Evolutionary conservation across 2,797 vertebrate species (phyloP).

Genomic region (Falco berigora): DNA sequence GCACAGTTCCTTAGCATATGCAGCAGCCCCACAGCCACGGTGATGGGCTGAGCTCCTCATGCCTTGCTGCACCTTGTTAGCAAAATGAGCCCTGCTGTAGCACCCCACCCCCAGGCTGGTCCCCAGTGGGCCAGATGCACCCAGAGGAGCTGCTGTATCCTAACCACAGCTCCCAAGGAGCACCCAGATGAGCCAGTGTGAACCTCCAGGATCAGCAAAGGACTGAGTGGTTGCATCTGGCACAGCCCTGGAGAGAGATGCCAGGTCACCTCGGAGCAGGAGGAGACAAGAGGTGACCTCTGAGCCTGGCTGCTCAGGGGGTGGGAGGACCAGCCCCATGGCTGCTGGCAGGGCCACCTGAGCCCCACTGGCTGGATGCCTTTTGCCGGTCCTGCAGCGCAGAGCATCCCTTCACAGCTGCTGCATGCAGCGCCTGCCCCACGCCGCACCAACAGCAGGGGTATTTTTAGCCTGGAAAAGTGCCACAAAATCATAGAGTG

Average conservation of each 20-base stretch:
- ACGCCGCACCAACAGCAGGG: not conserved
- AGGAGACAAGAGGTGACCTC: not conserved
- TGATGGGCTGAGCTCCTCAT: not conserved
- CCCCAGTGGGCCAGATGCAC: not conserved
- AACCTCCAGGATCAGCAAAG: not conserved
- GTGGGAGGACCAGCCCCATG: not conserved
- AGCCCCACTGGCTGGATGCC: not conserved
- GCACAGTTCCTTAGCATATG: not conserved
- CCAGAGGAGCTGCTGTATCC: no score
- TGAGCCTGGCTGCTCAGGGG: not conserved
- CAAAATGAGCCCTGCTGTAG: not conserved
- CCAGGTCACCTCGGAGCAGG: not conserved
- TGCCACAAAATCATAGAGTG: not conserved
- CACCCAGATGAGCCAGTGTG: not conserved
- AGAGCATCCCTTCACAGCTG: not conserved
- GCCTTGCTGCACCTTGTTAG: rapidly evolving
- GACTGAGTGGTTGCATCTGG: not conserved
- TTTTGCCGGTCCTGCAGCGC: not conserved
- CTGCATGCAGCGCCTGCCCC: not conserved
- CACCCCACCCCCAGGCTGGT: not conserved
- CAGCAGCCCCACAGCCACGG: not conserved
- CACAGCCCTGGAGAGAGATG: not conserved
- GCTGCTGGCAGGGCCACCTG: not conserved
- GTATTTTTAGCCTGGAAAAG: conserved; percentile 64
- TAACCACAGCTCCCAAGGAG: not conserved